Percentiles rank a stretch among this genome's conserved stretches.
phyloP scores from a whole-genome alignment of 30 jellyfish, hydroid and myxozoan species.

The Pseudorhiza aurosa region DNA sequence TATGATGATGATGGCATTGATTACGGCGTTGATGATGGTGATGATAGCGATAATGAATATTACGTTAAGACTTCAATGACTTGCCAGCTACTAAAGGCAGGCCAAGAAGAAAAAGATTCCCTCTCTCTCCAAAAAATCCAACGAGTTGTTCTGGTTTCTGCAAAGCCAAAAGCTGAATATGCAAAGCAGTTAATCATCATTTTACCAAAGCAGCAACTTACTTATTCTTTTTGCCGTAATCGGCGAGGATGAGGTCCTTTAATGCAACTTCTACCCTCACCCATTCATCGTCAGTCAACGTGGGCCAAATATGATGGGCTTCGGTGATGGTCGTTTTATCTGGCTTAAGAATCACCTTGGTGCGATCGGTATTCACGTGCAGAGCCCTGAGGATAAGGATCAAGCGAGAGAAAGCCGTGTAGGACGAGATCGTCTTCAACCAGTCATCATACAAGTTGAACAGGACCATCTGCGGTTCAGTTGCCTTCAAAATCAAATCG shows the following conservation, averaged over 20 bases:
- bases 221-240: conserved; percentile 99
- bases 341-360: conserved; percentile 98
- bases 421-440: conserved; percentile 98
- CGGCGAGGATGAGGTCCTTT: conserved; percentile 99
- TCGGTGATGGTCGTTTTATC: conserved; percentile 99
- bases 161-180: too few relatives aligned
- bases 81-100: too few relatives aligned
- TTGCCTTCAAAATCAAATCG: conserved; percentile 97
- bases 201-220: conserved; percentile 22
- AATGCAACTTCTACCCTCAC: conserved; percentile 98
- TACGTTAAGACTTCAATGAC: too few relatives aligned
- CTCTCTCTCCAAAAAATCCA: too few relatives aligned
- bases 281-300: conserved; percentile 99
- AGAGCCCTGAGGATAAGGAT: conserved; percentile 96
- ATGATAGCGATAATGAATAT: too few relatives aligned
- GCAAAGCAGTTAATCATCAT: too few relatives aligned
- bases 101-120: too few relatives aligned
- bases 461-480: conserved; percentile 99
- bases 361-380: conserved; percentile 98
- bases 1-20: too few relatives aligned
- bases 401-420: conserved; percentile 98
- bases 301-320: conserved; percentile 99
- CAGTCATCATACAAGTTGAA: conserved; percentile 99
- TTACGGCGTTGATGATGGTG: too few relatives aligned
- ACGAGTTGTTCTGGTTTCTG: too few relatives aligned